Evolutionary conservation across 2,888 invertebrate genomes (phyloP).

Genomic region (Salpingus planirostris): DNA sequence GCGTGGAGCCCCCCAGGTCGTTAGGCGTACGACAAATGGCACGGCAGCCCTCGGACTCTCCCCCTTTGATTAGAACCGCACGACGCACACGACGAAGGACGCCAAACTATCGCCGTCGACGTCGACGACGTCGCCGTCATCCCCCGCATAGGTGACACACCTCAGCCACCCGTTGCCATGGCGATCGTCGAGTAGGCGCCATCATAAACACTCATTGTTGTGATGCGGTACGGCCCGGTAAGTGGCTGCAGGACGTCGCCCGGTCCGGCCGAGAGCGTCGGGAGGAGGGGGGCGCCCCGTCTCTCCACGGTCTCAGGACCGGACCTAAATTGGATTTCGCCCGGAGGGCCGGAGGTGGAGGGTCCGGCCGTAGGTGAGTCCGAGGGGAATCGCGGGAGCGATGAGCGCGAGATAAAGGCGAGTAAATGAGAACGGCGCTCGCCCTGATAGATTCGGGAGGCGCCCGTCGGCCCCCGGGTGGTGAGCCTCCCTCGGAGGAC

Average conservation of each 20-base stretch:
- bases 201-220: conserved; percentile 46
- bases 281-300: conserved; percentile 18
- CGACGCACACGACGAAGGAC: conserved; percentile 8
- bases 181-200: conserved; percentile 44
- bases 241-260: conserved; percentile 31
- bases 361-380: conserved; percentile 29
- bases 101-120: conserved; percentile 12
- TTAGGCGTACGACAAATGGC: no score
- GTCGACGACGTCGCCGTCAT: conserved; percentile 17
- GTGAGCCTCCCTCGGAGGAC: conserved; percentile 15
- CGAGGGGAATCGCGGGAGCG: conserved; percentile 28
- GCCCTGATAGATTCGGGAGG: conserved; percentile 31
- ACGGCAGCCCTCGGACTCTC: no score
- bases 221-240: conserved; percentile 37
- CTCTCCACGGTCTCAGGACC: conserved; percentile 16
- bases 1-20: no score
- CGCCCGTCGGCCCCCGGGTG: conserved; percentile 19
- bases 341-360: conserved; percentile 24
- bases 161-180: conserved; percentile 40
- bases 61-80: conserved; percentile 4
- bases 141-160: conserved; percentile 33
- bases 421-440: conserved; percentile 33
- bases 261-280: conserved; percentile 10
- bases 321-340: conserved; percentile 41
- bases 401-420: conserved; percentile 34